These are phyloP conservation scores for Lycorma delicatula DNA, from an alignment of 1,140 invertebrate species.

Conservation along the genomic window DNA sequence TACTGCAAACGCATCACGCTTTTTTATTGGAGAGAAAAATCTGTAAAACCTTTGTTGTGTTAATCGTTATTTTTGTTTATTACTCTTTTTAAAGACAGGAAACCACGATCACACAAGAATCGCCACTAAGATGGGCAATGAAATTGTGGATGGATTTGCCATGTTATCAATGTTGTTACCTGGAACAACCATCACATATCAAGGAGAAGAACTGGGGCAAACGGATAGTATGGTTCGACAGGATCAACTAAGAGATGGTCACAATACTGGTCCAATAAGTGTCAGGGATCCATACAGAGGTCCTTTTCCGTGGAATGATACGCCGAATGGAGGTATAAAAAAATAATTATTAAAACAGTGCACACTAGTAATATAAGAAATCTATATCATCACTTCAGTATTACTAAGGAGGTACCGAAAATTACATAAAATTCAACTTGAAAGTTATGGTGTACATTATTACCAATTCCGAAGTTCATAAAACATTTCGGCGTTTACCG, in stretches of 20 bases:
- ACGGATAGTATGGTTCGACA: conserved; percentile 47
- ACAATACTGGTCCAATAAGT: conserved; percentile 27
- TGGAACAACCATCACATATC: conserved; percentile 64
- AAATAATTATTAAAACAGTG: too few relatives aligned
- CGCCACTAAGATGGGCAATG: conserved; percentile 45
- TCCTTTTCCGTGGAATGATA: conserved; percentile 64
- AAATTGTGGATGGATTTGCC: conserved; percentile 53
- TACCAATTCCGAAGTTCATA: too few relatives aligned
- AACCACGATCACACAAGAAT: conserved; percentile 55
- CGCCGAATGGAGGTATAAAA: conserved; percentile 48
- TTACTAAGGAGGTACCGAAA: too few relatives aligned
- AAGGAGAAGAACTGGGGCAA: conserved; percentile 75
- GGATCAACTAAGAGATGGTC: conserved; percentile 44
- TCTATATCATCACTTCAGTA: too few relatives aligned
- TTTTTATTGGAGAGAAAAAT: too few relatives aligned
- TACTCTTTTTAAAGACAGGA: conserved; percentile 45
- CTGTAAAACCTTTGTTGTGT: too few relatives aligned
- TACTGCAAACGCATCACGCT: too few relatives aligned
- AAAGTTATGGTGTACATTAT: too few relatives aligned
- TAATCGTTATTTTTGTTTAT: too few relatives aligned
- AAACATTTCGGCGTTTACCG: too few relatives aligned
- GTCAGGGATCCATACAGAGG: conserved; percentile 58
- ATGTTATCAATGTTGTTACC: conserved; percentile 58
- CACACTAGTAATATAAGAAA: too few relatives aligned
- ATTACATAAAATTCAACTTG: too few relatives aligned